These are phyloP conservation scores for Trematocara variabile DNA, from an alignment of 2,113 vertebrate genomes.

Conservation along the genomic window DNA sequence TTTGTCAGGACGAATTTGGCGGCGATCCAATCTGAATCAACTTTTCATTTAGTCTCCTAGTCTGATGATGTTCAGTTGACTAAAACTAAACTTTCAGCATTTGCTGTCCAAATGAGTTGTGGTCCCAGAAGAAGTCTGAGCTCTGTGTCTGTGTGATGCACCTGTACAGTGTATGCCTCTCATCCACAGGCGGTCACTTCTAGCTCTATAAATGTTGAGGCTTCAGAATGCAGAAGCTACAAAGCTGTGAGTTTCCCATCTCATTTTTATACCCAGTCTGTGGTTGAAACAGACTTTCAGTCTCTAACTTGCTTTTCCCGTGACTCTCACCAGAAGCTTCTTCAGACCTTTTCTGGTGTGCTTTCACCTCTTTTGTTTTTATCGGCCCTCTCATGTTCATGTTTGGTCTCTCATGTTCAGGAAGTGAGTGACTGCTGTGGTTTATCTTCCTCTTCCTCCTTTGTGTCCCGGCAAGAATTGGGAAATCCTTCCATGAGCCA, in stretches of 20 bases:
- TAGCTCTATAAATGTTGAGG: background rate
- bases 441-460: background rate
- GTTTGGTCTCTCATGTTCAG: background rate
- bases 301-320: background rate
- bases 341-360: background rate
- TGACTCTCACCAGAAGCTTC: background rate
- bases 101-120: rapidly evolving
- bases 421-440: background rate
- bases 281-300: background rate
- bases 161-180: background rate
- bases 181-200: background rate
- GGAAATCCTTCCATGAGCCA: background rate
- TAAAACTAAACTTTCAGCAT: background rate
- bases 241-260: background rate
- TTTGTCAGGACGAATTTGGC: background rate
- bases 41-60: background rate
- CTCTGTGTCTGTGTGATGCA: background rate
- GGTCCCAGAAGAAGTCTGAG: background rate
- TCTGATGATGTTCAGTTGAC: background rate
- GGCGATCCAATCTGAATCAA: background rate
- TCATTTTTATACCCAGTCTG: background rate
- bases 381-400: background rate
- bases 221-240: background rate
- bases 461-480: background rate
- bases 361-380: background rate